Evolutionary conservation across 2,113 vertebrate species (phyloP), one percentile per base, ranked within the genome.

Genomic region (Electrona antarctica): DNA sequence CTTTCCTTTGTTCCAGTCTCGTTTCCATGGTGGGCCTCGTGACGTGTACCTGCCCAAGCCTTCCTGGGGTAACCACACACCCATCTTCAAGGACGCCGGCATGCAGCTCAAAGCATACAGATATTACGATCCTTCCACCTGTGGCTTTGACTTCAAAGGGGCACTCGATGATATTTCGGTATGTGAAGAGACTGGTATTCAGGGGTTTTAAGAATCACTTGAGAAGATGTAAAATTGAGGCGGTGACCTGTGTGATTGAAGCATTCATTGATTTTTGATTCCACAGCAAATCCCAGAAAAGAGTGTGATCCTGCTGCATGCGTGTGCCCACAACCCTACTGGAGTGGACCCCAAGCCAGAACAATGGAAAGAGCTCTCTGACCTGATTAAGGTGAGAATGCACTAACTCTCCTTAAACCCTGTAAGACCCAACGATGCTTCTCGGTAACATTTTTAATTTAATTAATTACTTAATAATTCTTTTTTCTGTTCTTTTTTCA

Each of bases 311-410:
- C 75, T 99, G 60, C 77, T 99, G 74, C 98, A 99, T 0, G 97
- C 97, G 7, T 99, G 98, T 4, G 98, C 98, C 59, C 98, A 99
- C 92, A 99, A 99, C 78, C 98, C 98, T 69, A 99, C 98, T 0
- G 98, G 98, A 7, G 98, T 99, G 79, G 98, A 99, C 90, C 98
- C 98, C 3, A 92, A 61, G 50, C 94, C 93, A 0, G 97, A 99
- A 79, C 96, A 99, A 61, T 99, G 98, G 98, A 98, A 97, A 86
- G 97, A 99, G 85, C 76, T 99, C 0, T 90, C 96, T 0, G 79
- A 92, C 3, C 0, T 75, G 1, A 94, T 96, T 67, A 98, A 99
- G 95, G 98, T 98, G 76, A 91, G 91, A 13, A 4, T 7, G 1
- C 7, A 50, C 67, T 29, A 6, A 54, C 4, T 60, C 47, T 0